Base-by-base conservation (phyloP, 2,797 vertebrate species). In the Graptemys geographica region DNA sequence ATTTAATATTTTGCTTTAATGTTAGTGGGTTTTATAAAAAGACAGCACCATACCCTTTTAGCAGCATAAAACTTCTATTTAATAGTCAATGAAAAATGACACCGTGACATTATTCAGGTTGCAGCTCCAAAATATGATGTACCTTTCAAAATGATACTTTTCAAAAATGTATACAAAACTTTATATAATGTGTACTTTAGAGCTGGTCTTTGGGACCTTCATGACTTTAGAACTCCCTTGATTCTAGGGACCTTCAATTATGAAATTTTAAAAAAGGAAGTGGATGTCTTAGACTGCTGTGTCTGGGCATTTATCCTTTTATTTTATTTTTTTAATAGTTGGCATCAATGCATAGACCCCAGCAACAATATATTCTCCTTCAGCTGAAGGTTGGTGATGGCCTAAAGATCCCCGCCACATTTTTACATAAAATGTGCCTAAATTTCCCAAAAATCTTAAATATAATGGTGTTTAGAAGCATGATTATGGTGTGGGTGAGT, bases 81-180 rank as follows among this genome's bases (percentile, higher is more conserved):
- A 16, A 6, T 44, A 23, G 15, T 41, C 2, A 51, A 44, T 69
- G 55, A 33, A 81, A 81, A 57, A 3, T 21, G 44, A 88, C 53
- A 57, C 33, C 28, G 11, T 90, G 53, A 6, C 16, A 0, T 13
- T 47, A 76, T 74, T 33, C n/a, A 5, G 33, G 1, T 53, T 0
- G n/a, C 5, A 52, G n/a, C 69, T 72, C n/a, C 37, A 41, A 72
- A 72, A 72, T 41, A 72, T 72, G 37, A 72, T 12, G n/a, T 23
- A 72, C 10, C 9, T 41, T 72, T 72, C 37, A 41, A 72, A 41
- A 72, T 41, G 19, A 41, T 23, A 25, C 10, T 41, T 72, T 23
- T 41, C 2, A 23, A 69, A 69, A 69, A 19, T 37, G 10, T 21
- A 69, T 37, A 23, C n/a, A 69, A 69, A 37, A 69, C n/a, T 37